Base-by-base conservation (phyloP, 1,140 invertebrate genomes). In the Pogonus chalceus region DNA sequence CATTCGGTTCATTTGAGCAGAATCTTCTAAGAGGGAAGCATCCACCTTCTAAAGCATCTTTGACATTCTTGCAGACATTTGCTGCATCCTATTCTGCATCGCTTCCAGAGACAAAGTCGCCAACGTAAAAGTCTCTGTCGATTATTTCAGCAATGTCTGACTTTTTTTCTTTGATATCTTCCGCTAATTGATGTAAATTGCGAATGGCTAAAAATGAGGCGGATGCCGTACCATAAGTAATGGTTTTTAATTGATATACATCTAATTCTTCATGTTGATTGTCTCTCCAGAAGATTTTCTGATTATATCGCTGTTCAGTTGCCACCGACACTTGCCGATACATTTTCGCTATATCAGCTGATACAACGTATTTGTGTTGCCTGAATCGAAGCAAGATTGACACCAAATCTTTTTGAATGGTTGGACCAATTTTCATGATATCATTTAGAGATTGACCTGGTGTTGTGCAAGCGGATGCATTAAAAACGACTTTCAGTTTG, bases 371-470 rank as follows among this genome's bases (percentile, higher is more conserved):
- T 20, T 49, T 48, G 39, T 67, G 60, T 3, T 56, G 56, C 21
- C 69, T 57, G 55, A 73, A 75, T 7, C 64, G 55, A 0, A 69
- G 9, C n/a, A 73, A 18, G 23, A 69, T 61, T 10, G 58, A 56
- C 35, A 65, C 55, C 16, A 73, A 55, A 20, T 69, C 66, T 23
- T 68, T 61, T 37, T 66, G 66, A 2, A 74, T 52, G 9, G 52
- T 61, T 2, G 66, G 64, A 7, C 69, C 70, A 4, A 62, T 58
- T 35, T 61, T 57, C 9, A 68, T 54, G 9, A 59, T 57, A 21
- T 67, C 62, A 46, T 69, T 69, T 14, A 70, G 50, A 0, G 65
- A 68, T 10, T 55, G 51, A 20, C 61, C 59, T 20, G 53, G 53
- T 10, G 54, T 49, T 7, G 65, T 58, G 35, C 55, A 58, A 14